These are phyloP conservation scores for Trichonephila clavata DNA, from an alignment of 1,140 invertebrate species.

Conservation along the genomic window DNA sequence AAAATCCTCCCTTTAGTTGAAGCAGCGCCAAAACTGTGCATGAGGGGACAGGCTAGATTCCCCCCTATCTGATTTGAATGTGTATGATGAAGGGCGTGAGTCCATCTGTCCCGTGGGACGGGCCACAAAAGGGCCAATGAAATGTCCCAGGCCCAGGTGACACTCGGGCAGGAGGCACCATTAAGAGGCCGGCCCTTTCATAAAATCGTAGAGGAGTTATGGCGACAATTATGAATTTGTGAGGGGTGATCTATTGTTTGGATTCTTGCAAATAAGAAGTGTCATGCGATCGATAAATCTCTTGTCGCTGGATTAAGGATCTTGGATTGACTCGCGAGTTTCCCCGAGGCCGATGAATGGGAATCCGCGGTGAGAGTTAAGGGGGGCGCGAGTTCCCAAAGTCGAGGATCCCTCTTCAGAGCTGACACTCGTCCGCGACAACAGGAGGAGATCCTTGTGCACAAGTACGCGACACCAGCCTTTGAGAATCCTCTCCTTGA, in stretches of 20 bases:
- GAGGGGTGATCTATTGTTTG: conserved; percentile 48
- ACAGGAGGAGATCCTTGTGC: conserved; percentile 26
- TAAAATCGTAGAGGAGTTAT: conserved; percentile 59
- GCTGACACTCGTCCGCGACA: conserved; percentile 18
- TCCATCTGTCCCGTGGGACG: conserved; percentile 67
- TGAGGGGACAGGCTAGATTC: not conserved
- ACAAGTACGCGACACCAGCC: conserved; percentile 23
- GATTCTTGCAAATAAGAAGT: conserved; percentile 58
- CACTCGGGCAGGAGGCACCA: conserved; percentile 29
- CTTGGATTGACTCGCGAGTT: conserved; percentile 37
- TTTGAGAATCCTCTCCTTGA: conserved; percentile 54
- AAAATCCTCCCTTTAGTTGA: not conserved
- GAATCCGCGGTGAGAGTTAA: conserved; percentile 50
- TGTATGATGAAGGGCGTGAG: conserved; percentile 71
- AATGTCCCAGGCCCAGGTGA: conserved; percentile 40
- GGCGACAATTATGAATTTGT: conserved; percentile 75
- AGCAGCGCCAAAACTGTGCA: not conserved
- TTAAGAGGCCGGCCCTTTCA: conserved; percentile 57
- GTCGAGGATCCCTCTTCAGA: not conserved
- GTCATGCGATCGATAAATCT: conserved; percentile 67
- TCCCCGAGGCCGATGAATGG: conserved; percentile 13
- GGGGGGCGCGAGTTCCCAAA: conserved; percentile 64
- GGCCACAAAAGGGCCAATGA: conserved; percentile 62
- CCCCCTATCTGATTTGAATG: conserved; percentile 63
- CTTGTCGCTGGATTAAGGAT: conserved; percentile 52